Evolutionary conservation across 2,797 vertebrate species (phyloP), one percentile per base, ranked within the genome.

Genomic region (Rhincodon typus): DNA sequence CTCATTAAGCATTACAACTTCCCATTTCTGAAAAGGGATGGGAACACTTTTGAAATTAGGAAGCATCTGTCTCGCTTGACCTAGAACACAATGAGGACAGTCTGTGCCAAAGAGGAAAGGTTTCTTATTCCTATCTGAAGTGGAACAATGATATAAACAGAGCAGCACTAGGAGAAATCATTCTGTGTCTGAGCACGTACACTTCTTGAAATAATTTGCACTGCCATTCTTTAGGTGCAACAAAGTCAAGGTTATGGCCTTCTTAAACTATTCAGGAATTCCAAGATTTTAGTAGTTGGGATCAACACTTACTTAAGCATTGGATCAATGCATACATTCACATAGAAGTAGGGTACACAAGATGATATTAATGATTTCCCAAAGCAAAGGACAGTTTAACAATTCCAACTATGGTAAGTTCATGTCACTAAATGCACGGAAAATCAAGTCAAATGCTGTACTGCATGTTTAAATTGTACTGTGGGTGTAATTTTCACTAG

Each of bases 111-210:
- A 95, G 70, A 72, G 70, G 70, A 95, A 95, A 77, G 94, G 42
- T 34, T 74, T 34, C 10, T 50, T 94, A 4, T 50, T 21, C 50
- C 15, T 77, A 77, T 74, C 67, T 53, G 70, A 77, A 72, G 27
- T 95, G 69, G 94, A 72, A 30, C 10, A 30, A 50, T 27, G 67
- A 25, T 77, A 72, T 77, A 95, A 95, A 95, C 50, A 95, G 74
- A 53, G n/a, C 62, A 93, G 21, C 70, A 74, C 27, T 77, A 17
- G 17, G n/a, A 77, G 38, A 50, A 70, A 77, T 4, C 17, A 46
- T 74, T 53, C 57, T 77, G 70, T 21, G 21, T 69, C 90, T 93
- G 4, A 74, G 46, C 94, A 77, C 42, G 50, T 72, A 50, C 50
- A 57, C 46, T n/a, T 34, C 70, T 57, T 4, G 27, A 34, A 46